Evolutionary conservation across 1,140 invertebrate species (phyloP), one percentile per base, ranked within the genome.

Genomic region (Hypsibius dujardini): DNA sequence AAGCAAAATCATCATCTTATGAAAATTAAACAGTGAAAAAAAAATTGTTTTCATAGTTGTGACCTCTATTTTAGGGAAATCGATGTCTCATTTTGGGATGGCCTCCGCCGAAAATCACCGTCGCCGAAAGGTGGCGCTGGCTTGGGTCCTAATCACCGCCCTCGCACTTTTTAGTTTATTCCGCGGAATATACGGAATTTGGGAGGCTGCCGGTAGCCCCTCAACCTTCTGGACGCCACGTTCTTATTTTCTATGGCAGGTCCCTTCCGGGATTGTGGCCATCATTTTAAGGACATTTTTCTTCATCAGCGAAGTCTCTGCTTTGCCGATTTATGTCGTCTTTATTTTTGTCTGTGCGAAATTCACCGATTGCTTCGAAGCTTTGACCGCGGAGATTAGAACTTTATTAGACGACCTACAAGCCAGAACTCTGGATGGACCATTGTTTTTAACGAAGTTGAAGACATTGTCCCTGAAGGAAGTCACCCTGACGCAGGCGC

Each of bases 321-420:
- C 42, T 3, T 42, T 67, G 62, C 62, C 62, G 7, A 67, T 67
- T 67, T 67, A 67, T 42, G 42, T 67, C 12, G 62, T 67, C 7
- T 67, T 67, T 42, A 67, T 42, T 7, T 67, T 14, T 42, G 62
- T 67, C 62, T 67, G 62, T 42, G 62, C 62, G 12, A 67, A 67
- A 42, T 67, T 14, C 62, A 67, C 62, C 42, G 7, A 42, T 3
- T 67, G 62, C 42, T 67, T 67, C 62, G 7, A 14, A 42, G 45
- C 3, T 14, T 42, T 67, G 7, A 67, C 12, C 45, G 45, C 12
- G 62, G 7, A 42, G 3, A 67, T 67, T 42, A n/a, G n/a, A n/a
- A n/a, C n/a, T n/a, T n/a, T n/a, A n/a, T n/a, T n/a, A n/a, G n/a
- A n/a, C n/a, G n/a, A n/a, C n/a, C n/a, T n/a, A n/a, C n/a, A n/a